Base-by-base conservation (phyloP, 2,888 invertebrate genomes). In the Teinopalpus imperialis region DNA sequence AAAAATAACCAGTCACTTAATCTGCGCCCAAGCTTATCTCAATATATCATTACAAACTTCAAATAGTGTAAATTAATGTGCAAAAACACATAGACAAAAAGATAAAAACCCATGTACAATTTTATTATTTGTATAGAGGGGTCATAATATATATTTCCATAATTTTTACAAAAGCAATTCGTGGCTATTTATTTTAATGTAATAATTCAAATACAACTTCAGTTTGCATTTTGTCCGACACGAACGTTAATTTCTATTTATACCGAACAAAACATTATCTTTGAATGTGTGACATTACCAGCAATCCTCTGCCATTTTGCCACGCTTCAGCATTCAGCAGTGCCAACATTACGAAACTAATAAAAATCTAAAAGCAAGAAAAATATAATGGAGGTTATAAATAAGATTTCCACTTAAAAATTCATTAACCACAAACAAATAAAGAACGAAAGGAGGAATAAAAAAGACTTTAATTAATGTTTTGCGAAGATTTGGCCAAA, bases 381-480 rank as follows among this genome's bases (percentile, higher is more conserved):
- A 20, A 40, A 31, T 8, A 20, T 21, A 34, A 36, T 29, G 31
- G 20, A 27, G 21, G 31, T 20, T 9, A 26, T 41, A 47, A 41
- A 47, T 36, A 41, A 41, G 36, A 27, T 32, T 45, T 9, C 49
- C 49, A 52, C 47, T 52, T 47, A 49, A 48, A 52, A 52, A 52
- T 49, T 52, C 49, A 52, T 52, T 52, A 52, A 44, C 44, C 47
- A 37, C 49, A 45, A 45, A 49, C 52, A 52, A 52, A 49, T 49
- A 49, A 44, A 44, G 32, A 29, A 31, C 34, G 16, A 23, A 41
- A 40, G 18, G 41, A 29, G 43, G 34, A 41, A 36, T 30, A 47
- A 29, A 41, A 40, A 41, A 27, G 42, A 41, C 34, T 23, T 41
- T 52, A 49, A 49, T 49, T 52, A 52, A 49, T 45, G 47, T 44